phyloP scores from a whole-genome alignment of 1,140 invertebrate species.

The Conus ventricosus region DNA sequence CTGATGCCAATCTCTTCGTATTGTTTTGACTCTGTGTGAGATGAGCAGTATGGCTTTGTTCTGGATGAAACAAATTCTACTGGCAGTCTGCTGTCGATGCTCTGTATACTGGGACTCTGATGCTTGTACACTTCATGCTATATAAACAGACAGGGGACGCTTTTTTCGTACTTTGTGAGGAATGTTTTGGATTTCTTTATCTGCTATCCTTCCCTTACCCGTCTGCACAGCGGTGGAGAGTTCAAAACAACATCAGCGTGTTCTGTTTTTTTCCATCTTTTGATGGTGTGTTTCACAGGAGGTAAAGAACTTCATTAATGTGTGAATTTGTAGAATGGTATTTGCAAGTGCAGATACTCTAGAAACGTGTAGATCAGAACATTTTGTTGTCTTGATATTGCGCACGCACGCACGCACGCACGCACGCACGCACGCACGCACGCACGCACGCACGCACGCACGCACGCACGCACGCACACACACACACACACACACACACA shows the following conservation, averaged over 20 bases:
- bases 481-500: conserved; percentile 1
- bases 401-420: not conserved
- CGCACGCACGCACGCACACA: not conserved
- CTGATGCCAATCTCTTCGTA: no score
- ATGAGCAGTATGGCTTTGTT: no score
- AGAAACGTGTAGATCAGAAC: not conserved
- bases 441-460: conserved; percentile 7
- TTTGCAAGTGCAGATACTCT: not conserved
- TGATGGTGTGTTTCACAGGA: not conserved
- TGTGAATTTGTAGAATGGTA: not conserved
- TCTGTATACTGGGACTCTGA: no score
- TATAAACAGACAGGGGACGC: no score
- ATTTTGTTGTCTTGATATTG: not conserved
- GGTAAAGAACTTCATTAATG: not conserved
- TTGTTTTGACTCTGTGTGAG: no score
- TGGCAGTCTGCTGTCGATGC: no score
- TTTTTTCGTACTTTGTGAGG: no score
- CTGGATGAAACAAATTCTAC: no score
- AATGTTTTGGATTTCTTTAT: no score
- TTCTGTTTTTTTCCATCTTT: not conserved
- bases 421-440: not conserved
- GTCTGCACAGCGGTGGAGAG: not conserved
- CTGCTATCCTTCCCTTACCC: no score
- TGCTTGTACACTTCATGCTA: no score
- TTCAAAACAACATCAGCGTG: not conserved